phyloP scores from a whole-genome alignment of 1,140 invertebrate genomes.

The Caenorhabditis brenneri region DNA sequence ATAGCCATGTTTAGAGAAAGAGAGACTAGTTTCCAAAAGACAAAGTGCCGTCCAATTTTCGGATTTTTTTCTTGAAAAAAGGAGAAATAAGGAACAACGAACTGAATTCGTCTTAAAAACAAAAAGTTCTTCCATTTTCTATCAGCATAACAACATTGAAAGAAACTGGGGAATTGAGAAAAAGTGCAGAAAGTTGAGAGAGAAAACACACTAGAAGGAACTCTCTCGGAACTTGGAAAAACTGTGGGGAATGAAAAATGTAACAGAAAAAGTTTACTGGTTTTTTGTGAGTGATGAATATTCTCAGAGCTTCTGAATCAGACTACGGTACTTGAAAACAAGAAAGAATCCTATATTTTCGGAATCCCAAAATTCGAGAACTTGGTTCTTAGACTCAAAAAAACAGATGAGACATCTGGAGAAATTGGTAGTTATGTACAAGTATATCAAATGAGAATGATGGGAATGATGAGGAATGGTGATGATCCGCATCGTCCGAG shows the following conservation, averaged over 20 bases:
- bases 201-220: neutral
- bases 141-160: neutral
- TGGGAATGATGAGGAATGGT: slow-evolving; percentile 25
- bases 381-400: neutral
- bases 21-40: slow-evolving; percentile 9
- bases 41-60: slow-evolving; percentile 21
- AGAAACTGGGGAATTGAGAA: neutral
- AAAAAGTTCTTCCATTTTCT: neutral
- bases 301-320: too few relatives aligned
- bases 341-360: too few relatives aligned
- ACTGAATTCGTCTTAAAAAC: slow-evolving; percentile 1
- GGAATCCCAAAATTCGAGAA: too few relatives aligned
- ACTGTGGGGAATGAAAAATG: too few relatives aligned
- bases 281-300: too few relatives aligned
- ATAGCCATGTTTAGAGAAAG: neutral
- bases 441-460: neutral
- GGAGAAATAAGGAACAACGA: neutral
- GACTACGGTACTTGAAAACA: too few relatives aligned
- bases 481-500: neutral
- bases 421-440: neutral
- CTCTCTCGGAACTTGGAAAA: too few relatives aligned
- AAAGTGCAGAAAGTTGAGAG: neutral
- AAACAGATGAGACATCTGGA: neutral
- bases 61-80: slow-evolving; percentile 4
- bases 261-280: too few relatives aligned